Conservation (phyloP, 2,797 vertebrate species). For the Pangasius mekongensis region DNA sequence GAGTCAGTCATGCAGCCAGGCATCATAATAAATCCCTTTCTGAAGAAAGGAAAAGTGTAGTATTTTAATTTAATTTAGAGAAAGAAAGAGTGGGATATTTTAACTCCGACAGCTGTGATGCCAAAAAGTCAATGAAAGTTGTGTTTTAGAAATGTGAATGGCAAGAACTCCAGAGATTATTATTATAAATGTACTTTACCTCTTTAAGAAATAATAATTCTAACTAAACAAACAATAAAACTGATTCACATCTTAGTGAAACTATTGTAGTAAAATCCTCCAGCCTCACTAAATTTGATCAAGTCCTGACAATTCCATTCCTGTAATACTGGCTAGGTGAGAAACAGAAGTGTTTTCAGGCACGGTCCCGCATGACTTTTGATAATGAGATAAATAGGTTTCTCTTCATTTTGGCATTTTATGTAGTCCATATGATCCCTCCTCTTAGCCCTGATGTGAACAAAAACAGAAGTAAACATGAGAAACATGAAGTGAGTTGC, state of each 20-base stretch:
- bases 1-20: background rate
- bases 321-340: background rate
- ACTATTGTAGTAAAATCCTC: no score
- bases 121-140: background rate
- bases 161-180: background rate
- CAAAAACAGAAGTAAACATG: background rate
- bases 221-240: constrained; percentile 3
- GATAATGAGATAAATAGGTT: background rate
- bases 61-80: background rate
- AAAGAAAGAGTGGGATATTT: background rate
- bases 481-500: background rate
- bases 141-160: background rate
- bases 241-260: background rate
- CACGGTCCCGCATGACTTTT: background rate
- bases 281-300: background rate
- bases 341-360: background rate
- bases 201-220: background rate
- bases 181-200: background rate
- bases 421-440: background rate
- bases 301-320: background rate
- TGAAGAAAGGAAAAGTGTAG: background rate
- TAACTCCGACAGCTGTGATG: background rate
- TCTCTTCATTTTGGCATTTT: background rate
- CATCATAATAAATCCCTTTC: background rate
- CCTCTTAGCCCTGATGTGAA: background rate